phyloP scores from a whole-genome alignment of 2,888 invertebrate genomes.

The Cartodere bifasciata region DNA sequence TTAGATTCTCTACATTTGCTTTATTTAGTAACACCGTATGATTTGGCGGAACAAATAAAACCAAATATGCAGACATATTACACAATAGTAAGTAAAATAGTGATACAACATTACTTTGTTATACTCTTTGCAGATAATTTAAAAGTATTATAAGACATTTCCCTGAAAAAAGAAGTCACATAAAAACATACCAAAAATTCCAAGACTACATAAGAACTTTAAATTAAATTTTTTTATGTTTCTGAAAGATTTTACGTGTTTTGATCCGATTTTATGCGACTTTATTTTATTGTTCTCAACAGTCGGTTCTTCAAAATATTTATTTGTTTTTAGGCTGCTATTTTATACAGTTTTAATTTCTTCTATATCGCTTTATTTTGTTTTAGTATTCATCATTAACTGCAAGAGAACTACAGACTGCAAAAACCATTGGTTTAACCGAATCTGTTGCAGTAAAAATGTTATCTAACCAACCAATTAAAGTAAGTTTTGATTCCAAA shows the following conservation, averaged over 20 bases:
- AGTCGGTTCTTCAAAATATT: too few species aligned
- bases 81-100: slow-evolving; percentile 40
- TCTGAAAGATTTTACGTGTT: too few species aligned
- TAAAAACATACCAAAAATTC: too few species aligned
- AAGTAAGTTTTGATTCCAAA: slow-evolving; percentile 31
- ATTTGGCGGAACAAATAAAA: slow-evolving; percentile 43
- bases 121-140: too few species aligned
- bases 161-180: too few species aligned
- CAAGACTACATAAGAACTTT: too few species aligned
- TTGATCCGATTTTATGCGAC: too few species aligned
- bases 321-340: neutral
- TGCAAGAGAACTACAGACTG: slow-evolving; percentile 53
- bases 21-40: slow-evolving; percentile 75
- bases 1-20: slow-evolving; percentile 74
- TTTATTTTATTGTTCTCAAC: too few species aligned
- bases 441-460: slow-evolving; percentile 59
- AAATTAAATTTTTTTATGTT: too few species aligned
- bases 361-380: slow-evolving; percentile 9
- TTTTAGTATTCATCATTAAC: slow-evolving; percentile 50
- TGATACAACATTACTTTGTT: too few species aligned
- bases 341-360: slow-evolving; percentile 2
- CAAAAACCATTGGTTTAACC: slow-evolving; percentile 62
- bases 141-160: too few species aligned
- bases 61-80: slow-evolving; percentile 44
- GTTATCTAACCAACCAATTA: slow-evolving; percentile 52